Evolutionary conservation across 2,797 vertebrate species (phyloP).

Genomic region (Antennarius maculatus): DNA sequence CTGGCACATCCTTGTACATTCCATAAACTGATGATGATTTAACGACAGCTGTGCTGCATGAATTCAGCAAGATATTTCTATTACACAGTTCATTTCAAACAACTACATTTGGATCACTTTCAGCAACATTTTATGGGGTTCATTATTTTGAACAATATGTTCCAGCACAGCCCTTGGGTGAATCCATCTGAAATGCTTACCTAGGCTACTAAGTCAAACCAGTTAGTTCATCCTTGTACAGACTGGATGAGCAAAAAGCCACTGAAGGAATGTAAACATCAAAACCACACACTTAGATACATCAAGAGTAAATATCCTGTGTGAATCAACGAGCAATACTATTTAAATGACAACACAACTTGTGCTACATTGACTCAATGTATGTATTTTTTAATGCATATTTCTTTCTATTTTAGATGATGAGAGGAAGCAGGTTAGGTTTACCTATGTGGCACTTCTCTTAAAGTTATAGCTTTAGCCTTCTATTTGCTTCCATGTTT

Average conservation of each 20-base stretch:
- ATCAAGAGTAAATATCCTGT: slow-evolving; percentile 41
- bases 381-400: background rate
- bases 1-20: too few relatives aligned
- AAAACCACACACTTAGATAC: slow-evolving; percentile 17
- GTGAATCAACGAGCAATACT: background rate
- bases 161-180: background rate
- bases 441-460: slow-evolving; percentile 57
- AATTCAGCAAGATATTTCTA: background rate
- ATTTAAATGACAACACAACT: slow-evolving; percentile 3
- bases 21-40: slow-evolving; percentile 2
- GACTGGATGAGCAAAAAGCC: slow-evolving; percentile 48
- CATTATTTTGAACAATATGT: too few relatives aligned
- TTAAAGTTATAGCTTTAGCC: slow-evolving; percentile 36
- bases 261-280: slow-evolving; percentile 61
- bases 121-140: background rate
- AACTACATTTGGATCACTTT: background rate
- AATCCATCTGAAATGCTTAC: slow-evolving; percentile 6
- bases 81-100: background rate
- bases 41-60: background rate
- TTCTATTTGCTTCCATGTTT: slow-evolving; percentile 48
- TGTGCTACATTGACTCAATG: background rate
- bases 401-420: slow-evolving; percentile 6
- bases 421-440: slow-evolving; percentile 30
- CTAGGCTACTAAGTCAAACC: slow-evolving; percentile 13
- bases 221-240: slow-evolving; percentile 13